These are phyloP conservation scores for Macrotrachela quadricornifera DNA, from an alignment of 1,140 invertebrate genomes.

Conservation along the genomic window DNA sequence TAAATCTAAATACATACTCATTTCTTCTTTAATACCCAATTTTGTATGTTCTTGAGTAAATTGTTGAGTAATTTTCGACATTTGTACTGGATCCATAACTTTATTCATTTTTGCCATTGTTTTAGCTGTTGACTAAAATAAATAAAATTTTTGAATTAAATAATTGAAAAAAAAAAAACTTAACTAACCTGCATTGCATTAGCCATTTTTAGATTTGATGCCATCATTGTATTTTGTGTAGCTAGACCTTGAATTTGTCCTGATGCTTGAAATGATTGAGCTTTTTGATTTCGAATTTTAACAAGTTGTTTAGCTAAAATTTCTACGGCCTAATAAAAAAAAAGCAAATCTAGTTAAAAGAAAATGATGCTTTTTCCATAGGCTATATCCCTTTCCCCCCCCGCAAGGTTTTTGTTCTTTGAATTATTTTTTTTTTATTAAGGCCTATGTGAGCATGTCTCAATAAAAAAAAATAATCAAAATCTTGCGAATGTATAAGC, in stretches of 20 bases:
- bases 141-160: background rate
- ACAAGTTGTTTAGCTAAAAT: conserved; percentile 69
- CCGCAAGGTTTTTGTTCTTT: too few species aligned
- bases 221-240: conserved; percentile 52
- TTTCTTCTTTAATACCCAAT: conserved; percentile 83
- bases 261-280: conserved; percentile 49
- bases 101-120: conserved; percentile 70
- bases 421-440: too few species aligned
- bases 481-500: too few species aligned
- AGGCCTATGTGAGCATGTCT: too few species aligned
- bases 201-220: conserved; percentile 59
- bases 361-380: too few species aligned
- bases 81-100: conserved; percentile 58
- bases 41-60: conserved; percentile 59
- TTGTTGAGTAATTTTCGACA: conserved; percentile 53
- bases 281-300: conserved; percentile 63
- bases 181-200: conserved; percentile 58
- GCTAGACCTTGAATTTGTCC: conserved; percentile 50
- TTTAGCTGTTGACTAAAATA: conserved; percentile 12
- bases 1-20: conserved; percentile 42
- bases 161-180: background rate
- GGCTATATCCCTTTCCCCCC: too few species aligned
- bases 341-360: too few species aligned
- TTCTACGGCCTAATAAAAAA: conserved; percentile 33
- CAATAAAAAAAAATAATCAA: too few species aligned